phyloP scores from a whole-genome alignment of 2,888 invertebrate species.

The Melieria crassipennis region DNA sequence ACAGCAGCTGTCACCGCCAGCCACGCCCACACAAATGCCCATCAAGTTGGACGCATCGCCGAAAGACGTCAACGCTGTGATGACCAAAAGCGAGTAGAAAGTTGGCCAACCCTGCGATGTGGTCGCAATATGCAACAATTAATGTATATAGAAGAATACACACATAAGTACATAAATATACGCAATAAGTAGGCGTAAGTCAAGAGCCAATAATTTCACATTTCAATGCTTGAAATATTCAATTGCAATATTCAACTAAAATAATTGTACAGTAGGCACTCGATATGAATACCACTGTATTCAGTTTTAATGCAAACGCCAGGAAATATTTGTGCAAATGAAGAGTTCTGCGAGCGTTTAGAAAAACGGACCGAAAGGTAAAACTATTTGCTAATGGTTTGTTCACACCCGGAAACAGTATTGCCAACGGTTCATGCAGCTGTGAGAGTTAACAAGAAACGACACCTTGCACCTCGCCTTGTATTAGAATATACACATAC shows the following conservation, averaged over 20 bases:
- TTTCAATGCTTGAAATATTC: neutral
- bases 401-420: no score
- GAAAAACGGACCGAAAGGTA: no score
- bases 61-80: conserved; percentile 2
- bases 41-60: conserved; percentile 24
- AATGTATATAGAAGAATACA: neutral
- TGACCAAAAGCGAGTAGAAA: conserved; percentile 48
- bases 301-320: no score
- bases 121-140: neutral
- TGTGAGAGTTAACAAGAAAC: no score
- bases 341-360: no score
- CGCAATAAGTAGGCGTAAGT: neutral
- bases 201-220: neutral
- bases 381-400: no score
- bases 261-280: no score
- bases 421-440: no score
- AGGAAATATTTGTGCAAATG: no score
- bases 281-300: no score
- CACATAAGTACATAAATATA: neutral
- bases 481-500: no score
- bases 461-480: no score
- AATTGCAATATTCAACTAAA: neutral
- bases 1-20: conserved; percentile 55
- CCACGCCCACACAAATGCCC: conserved; percentile 54
- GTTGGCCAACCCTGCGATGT: neutral